Conservation (phyloP, 2,888 invertebrate species). For the Meteorus colon region DNA sequence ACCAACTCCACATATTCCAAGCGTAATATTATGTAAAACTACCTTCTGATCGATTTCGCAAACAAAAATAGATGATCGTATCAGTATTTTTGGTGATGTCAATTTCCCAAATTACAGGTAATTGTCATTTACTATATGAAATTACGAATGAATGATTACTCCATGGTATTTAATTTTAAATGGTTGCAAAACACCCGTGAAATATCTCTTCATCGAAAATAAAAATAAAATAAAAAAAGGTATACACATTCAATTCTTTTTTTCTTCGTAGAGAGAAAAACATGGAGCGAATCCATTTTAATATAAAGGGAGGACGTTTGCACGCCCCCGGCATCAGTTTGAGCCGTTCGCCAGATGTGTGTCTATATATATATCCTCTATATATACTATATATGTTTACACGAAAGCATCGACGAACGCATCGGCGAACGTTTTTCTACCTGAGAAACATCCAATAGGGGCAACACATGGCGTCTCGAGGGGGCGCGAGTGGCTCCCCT, state of each 20-base stretch:
- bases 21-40: background rate
- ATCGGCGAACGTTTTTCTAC: constrained; percentile 62
- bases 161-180: constrained; percentile 2
- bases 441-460: constrained; percentile 64
- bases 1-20: constrained; percentile 5
- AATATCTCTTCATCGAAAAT: constrained; percentile 21
- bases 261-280: background rate
- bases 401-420: constrained; percentile 32
- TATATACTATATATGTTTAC: constrained; percentile 44
- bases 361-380: constrained; percentile 30
- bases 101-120: background rate
- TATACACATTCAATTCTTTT: background rate
- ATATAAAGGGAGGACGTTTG: constrained; percentile 49
- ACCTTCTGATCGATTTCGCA: background rate
- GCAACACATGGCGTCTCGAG: constrained; percentile 63
- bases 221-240: constrained; percentile 8
- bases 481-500: constrained; percentile 43
- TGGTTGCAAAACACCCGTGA: constrained; percentile 22
- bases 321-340: constrained; percentile 55
- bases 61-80: background rate
- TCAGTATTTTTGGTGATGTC: background rate
- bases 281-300: constrained; percentile 31
- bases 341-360: constrained; percentile 67
- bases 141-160: background rate
- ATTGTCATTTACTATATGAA: background rate